Evolutionary conservation across 2,113 vertebrate species (phyloP), one percentile per base, ranked within the genome.

Genomic region (Malurus alboscapulatus): DNA sequence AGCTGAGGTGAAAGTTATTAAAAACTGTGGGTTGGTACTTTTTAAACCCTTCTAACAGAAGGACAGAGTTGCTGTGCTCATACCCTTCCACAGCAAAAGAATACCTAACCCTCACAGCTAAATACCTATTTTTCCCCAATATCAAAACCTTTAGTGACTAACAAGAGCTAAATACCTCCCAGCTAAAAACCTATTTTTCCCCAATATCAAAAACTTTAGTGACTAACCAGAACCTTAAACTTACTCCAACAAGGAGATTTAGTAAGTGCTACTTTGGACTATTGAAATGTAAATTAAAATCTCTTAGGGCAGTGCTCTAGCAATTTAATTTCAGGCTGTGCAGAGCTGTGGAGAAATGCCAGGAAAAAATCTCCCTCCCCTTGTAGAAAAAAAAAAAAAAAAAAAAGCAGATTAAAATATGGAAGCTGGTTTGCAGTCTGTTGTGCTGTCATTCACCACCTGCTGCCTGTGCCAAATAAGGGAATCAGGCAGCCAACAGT

Each of bases 231-330:
- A 78, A 91, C 20, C 34, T 47, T 40, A 93, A 87, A 34, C 42
- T 92, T 90, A 50, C 17, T 77, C 51, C 47, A 66, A 6, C 29
- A 51, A 74, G 51, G 36, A 89, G 65, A 83, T 95, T 83, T 83
- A 84, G 71, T 45, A 88, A 66, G 76, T 74, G 38, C 58, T 86
- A 58, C 76, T 80, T 80, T 36, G 34, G 25, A 38, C 51, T 59
- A 85, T 44, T 94, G 85, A 92, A 94, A 93, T 88, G 65, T 59
- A 96, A 95, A 94, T 94, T 74, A 80, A 93, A 93, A 74, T 71
- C 44, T 94, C 86, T 61, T 26, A 85, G 29, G 77, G 40, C 30
- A 88, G 24, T 17, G 4, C 36, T 90, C 27, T 63, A 88, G 75
- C 75, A 72, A 83, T 95, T 91, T 94, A 84, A 90, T 92, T 95